These are phyloP conservation scores for Microplitis demolitor DNA, from an alignment of 1,140 invertebrate genomes.

Conservation along the genomic window DNA sequence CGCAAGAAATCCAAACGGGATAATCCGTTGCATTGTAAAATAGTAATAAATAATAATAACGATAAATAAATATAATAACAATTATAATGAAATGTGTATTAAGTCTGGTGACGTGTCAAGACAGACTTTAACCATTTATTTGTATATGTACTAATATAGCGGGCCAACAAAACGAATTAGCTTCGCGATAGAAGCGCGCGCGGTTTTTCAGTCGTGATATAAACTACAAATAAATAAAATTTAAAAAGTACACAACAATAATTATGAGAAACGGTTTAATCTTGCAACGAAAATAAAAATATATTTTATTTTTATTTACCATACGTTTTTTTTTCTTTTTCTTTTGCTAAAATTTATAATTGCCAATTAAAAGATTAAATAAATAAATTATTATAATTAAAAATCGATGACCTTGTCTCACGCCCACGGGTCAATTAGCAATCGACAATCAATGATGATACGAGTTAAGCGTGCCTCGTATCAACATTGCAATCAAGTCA, in stretches of 20 bases:
- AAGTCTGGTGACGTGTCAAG: neutral
- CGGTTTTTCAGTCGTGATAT: neutral
- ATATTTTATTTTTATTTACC: too few relatives aligned
- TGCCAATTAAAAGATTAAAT: too few relatives aligned
- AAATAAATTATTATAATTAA: too few relatives aligned
- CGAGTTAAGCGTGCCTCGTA: neutral
- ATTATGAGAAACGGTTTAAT: neutral
- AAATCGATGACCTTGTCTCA: neutral
- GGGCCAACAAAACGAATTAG: constrained; percentile 10
- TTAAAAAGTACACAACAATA: neutral
- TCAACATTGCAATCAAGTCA: neutral
- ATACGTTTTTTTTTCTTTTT: too few relatives aligned
- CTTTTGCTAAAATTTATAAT: too few relatives aligned
- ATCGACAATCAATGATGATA: neutral
- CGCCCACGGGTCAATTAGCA: neutral
- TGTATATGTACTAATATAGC: neutral
- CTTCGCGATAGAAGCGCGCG: neutral
- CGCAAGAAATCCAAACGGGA: neutral
- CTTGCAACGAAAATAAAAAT: neutral
- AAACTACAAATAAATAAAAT: neutral
- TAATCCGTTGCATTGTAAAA: constrained; percentile 1
- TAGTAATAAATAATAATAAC: too few relatives aligned
- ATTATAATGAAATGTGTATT: neutral
- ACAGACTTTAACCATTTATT: neutral
- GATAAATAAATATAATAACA: too few relatives aligned